Conservation (phyloP, 2,113 vertebrate genomes). For the Orcinus orca region DNA sequence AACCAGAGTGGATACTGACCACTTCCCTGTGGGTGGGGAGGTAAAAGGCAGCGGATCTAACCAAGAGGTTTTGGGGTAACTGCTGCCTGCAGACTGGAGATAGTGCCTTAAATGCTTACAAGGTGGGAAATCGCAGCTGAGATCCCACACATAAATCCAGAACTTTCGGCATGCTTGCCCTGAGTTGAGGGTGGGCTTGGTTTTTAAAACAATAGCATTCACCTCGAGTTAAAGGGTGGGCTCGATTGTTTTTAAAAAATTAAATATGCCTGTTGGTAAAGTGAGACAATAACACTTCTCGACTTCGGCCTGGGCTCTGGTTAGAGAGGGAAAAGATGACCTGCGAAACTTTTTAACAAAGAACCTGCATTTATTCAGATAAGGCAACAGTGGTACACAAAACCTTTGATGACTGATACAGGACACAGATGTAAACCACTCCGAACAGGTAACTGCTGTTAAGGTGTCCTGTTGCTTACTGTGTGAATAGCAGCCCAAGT, state of each 20-base stretch:
- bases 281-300: not conserved
- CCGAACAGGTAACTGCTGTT: not conserved
- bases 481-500: not conserved
- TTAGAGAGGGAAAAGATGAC: not conserved
- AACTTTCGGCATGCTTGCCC: not conserved
- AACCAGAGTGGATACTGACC: not conserved
- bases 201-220: no score
- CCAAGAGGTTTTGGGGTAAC: not conserved
- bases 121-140: not conserved
- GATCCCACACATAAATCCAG: not conserved
- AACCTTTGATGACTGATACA: fast-evolving
- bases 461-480: not conserved
- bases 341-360: not conserved
- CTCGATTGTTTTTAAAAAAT: not conserved
- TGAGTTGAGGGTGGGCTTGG: not conserved
- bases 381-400: not conserved
- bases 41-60: no score
- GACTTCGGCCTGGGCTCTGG: not conserved
- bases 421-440: not conserved
- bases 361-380: not conserved
- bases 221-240: no score
- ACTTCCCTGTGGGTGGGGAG: fast-evolving
- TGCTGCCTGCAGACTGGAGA: not conserved
- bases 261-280: not conserved
- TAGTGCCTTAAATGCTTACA: not conserved